Evolutionary conservation across 23 tunicate species (phyloP), one percentile per base, ranked within the genome.

Genomic region (Aplidium turbinatum): DNA sequence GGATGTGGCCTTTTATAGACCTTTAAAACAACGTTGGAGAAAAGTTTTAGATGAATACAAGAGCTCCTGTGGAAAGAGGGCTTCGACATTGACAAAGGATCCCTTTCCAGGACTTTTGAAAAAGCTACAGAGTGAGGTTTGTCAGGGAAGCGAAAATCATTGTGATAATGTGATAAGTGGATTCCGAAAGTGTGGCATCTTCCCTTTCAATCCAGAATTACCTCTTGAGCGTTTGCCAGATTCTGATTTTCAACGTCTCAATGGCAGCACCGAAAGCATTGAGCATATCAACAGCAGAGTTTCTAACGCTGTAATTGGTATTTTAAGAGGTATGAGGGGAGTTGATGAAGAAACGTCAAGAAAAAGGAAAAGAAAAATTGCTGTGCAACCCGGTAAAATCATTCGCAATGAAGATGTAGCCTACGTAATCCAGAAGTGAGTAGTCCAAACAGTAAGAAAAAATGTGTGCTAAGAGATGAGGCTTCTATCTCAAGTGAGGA

Each of bases 51-150:
- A 30, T 20, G 38, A 60, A 13, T 60, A 38, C 16, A 60, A 60
- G n/a, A 6, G 11, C 7, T 27, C 68, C 35, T 4, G 38, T 9
- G 38, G 38, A 60, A 60, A 60, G 11, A 16, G 31, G 7, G 7
- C 68, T 29, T 27, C 68, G 31, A 60, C 68, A 4, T 60, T 60
- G 68, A 26, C 68, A 28, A 60, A 60, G 31, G n/a, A 60, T 60
- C 38, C n/a, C n/a, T 60, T 60, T 29, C 36, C 68, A 5, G 20
- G 36, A 6, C 35, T 60, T 6, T 5, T 60, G n/a, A 60, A 60
- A 30, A 60, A 29, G n/a, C 36, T 60, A 3, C 35, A 60, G 7
- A 26, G 38, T 5, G n/a, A 60, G 7, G 5, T 60, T 11, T 30
- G 29, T 29, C 3, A 11, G 7, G 68, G 31, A 11, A 25, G 22